Base-by-base conservation (phyloP, 2,113 vertebrate species). In the Centropus unirufus region DNA sequence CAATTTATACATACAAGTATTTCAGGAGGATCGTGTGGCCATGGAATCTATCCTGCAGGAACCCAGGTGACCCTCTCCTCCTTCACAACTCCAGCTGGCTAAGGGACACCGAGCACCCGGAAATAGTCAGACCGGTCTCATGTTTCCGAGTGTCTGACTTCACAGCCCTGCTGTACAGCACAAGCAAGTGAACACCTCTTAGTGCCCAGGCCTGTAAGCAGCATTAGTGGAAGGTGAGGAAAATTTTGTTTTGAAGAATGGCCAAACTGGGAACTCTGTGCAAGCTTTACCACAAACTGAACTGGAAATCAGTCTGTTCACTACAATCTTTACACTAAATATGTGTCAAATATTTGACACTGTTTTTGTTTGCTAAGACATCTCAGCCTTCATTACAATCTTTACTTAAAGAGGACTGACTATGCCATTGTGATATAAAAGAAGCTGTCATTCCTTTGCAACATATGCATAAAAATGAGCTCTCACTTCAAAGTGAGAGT, bases 261-360 rank as follows among this genome's bases (percentile, higher is more conserved):
- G 69, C 30, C 59, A 39, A 73, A 58, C 27, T 23, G 12, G 44
- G 49, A 80, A 55, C 34, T 68, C 40, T 6, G 67, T 14, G 49
- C 74, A 93, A 52, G 29, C 39, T 29, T 5, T 18, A 14, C 4
- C 57, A 88, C 29, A 68, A 85, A 23, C 14, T 46, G 63, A 46
- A 36, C 49, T 3, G 39, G 13, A 58, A 70, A 8, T 0, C 0
- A 74, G 44, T 29, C 72, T 82, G 57, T 49, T 11, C n/a, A 11
- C 11, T 18, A 32, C 17, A 70, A 26, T 23, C 27, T 66, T 74
- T 40, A 68, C 5, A 54, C 55, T 79, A 64, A 63, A 79, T 24
- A 68, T 2, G 47, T 14, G 29, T 11, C 20, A 32, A n/a, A 36
- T 27, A 42, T 58, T 29, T 54, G 42, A 29, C 84, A 92, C 40